A percentile compares a stretch with the other conserved stretches of the same genome.
phyloP scores from a whole-genome alignment of 2,888 invertebrate species.

The Lutraria lutraria region DNA sequence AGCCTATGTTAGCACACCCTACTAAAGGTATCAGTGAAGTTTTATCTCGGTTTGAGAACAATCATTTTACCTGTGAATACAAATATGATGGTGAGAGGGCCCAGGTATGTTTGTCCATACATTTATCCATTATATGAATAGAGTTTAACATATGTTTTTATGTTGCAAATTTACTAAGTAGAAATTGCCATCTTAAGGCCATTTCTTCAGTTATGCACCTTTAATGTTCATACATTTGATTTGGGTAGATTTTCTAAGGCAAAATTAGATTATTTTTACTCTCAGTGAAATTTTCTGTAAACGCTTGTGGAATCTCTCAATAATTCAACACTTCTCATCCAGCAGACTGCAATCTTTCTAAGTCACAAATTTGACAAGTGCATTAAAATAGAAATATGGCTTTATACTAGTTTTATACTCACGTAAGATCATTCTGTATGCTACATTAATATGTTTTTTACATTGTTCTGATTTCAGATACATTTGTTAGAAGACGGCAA shows the following conservation, averaged over 20 bases:
- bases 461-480: slow-evolving; percentile 88
- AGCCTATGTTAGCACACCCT: slow-evolving; percentile 99
- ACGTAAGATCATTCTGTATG: neutral
- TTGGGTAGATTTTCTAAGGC: too few species aligned
- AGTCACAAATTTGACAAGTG: neutral
- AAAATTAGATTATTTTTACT: too few species aligned
- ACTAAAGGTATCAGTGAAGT: slow-evolving; percentile 97
- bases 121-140: too few species aligned
- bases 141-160: too few species aligned
- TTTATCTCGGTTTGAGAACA: slow-evolving; percentile 93
- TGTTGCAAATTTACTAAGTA: too few species aligned
- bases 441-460: neutral
- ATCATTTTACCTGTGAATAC: slow-evolving; percentile 98
- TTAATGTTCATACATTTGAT: too few species aligned
- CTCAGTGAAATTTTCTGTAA: too few species aligned
- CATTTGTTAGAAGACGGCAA: slow-evolving; percentile 91
- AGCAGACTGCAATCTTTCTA: too few species aligned
- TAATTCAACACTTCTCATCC: too few species aligned
- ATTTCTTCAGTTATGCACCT: too few species aligned
- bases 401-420: neutral
- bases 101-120: slow-evolving; percentile 89
- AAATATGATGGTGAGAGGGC: slow-evolving; percentile 99
- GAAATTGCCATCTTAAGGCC: too few species aligned
- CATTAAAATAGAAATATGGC: neutral
- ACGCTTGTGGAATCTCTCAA: too few species aligned